Evolutionary conservation across 1,140 invertebrate genomes (phyloP).

Genomic region (Probaryconus sp.): DNA sequence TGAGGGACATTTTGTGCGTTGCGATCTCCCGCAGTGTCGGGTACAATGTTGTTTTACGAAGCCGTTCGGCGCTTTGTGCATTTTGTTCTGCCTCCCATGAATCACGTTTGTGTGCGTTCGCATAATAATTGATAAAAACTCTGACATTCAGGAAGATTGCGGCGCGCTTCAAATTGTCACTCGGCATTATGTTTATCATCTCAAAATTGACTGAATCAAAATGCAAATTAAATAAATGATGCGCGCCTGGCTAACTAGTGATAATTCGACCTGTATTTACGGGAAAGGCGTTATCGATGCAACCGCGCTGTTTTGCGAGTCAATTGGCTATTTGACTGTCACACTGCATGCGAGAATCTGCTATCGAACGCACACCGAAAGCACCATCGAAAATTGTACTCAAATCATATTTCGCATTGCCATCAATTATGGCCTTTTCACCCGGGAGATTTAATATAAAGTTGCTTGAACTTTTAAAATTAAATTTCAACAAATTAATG

Average conservation of each 20-base stretch:
- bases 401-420: conserved; percentile 8
- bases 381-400: conserved; percentile 16
- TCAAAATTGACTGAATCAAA: neutral
- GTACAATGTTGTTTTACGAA: too few relatives aligned
- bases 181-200: conserved; percentile 3
- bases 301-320: conserved; percentile 8
- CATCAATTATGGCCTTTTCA: too few relatives aligned
- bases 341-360: neutral
- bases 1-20: conserved; percentile 22
- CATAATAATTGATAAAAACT: neutral
- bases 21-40: neutral
- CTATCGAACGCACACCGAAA: too few relatives aligned
- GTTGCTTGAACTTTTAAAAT: too few relatives aligned
- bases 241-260: conserved; percentile 1
- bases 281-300: conserved; percentile 3
- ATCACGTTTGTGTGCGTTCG: neutral
- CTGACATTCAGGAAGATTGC: neutral
- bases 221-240: conserved; percentile 14
- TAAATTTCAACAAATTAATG: too few relatives aligned
- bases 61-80: neutral
- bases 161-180: neutral
- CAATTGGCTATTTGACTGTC: conserved; percentile 14
- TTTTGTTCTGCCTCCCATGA: conserved; percentile 7
- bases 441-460: too few relatives aligned
- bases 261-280: conserved; percentile 5